A percentile compares a stretch with the other conserved stretches of the same genome.
Evolutionary conservation across 2,113 vertebrate species (phyloP).

Genomic region (Dipodomys stephensi): DNA sequence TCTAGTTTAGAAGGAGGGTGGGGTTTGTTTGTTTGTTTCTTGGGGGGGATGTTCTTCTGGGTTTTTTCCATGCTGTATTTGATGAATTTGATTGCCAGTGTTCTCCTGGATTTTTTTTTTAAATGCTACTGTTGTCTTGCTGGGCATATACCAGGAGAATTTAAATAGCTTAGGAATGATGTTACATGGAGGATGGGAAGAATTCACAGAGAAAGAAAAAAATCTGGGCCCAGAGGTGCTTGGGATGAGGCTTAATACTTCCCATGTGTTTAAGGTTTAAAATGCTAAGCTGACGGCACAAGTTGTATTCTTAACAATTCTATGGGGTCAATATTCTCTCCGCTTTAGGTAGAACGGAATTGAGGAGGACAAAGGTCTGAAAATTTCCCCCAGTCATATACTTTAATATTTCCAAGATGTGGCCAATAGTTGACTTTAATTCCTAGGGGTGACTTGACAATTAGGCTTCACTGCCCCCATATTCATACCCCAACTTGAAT

Average conservation of each 20-base stretch:
- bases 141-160: background rate
- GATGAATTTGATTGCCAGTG: slow-evolving; percentile 50
- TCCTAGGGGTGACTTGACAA: too few relatives aligned
- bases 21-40: background rate
- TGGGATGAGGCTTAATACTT: background rate
- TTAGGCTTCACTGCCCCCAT: too few relatives aligned
- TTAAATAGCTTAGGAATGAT: slow-evolving; percentile 12
- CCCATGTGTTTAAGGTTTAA: background rate
- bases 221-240: background rate
- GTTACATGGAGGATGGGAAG: background rate
- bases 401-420: background rate
- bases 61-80: background rate
- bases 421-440: background rate
- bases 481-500: too few relatives aligned
- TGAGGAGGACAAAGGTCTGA: background rate
- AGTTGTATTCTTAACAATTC: background rate
- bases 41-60: background rate
- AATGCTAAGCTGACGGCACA: background rate
- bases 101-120: slow-evolving; percentile 9
- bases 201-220: background rate
- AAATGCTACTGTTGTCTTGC: slow-evolving; percentile 31
- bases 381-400: background rate
- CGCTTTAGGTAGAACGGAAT: background rate
- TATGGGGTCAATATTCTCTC: slow-evolving; percentile 4
- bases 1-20: slow-evolving; percentile 1